Conservation (phyloP, 2,113 vertebrate genomes). For the Lepidothrix coronata region DNA sequence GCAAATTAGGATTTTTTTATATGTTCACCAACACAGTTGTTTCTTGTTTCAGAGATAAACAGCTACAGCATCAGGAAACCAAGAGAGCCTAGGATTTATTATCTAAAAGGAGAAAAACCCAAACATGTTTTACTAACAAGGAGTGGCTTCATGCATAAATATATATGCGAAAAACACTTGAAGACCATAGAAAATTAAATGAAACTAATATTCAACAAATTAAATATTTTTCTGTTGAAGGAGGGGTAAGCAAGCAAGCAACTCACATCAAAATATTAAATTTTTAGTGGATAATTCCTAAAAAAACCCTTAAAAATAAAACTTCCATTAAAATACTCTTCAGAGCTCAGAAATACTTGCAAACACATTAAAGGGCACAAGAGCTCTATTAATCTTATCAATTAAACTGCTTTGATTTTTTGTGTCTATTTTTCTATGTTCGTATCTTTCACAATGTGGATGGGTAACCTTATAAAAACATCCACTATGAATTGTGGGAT, state of each 20-base stretch:
- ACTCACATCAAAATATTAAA: not conserved
- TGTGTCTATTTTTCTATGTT: not conserved
- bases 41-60: not conserved
- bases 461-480: not conserved
- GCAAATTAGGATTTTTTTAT: not conserved
- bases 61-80: not conserved
- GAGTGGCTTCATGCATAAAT: not conserved
- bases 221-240: not conserved
- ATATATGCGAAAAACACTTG: not conserved
- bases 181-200: not conserved
- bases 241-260: not conserved
- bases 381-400: not conserved
- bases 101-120: not conserved
- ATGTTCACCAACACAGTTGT: not conserved
- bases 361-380: not conserved
- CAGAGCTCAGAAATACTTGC: not conserved
- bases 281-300: not conserved
- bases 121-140: not conserved
- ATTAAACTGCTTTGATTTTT: not conserved
- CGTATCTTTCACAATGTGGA: not conserved
- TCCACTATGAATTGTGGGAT: not conserved
- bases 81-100: not conserved
- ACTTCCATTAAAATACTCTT: not conserved
- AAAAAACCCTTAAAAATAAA: slow-evolving; percentile 13
- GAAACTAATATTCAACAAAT: not conserved